Evolutionary conservation across 2,797 vertebrate genomes (phyloP).

Genomic region (Hoplostethus mediterraneus): DNA sequence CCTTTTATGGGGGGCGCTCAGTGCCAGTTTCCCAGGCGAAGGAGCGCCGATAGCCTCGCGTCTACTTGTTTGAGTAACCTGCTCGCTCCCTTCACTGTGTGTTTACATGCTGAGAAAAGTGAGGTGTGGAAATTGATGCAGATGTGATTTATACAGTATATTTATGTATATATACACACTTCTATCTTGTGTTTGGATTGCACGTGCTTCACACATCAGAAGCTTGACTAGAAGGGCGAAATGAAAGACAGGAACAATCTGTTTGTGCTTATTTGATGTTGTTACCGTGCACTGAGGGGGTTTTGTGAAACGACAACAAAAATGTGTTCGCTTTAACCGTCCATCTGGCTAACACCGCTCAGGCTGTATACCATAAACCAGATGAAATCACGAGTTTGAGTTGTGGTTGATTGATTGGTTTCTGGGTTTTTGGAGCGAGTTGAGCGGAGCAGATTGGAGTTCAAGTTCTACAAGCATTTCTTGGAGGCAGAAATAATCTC

Average conservation of each 20-base stretch:
- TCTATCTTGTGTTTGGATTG: slow-evolving; percentile 2
- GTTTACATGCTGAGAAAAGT: slow-evolving; percentile 39
- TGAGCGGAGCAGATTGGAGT: neutral
- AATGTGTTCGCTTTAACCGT: slow-evolving; percentile 65
- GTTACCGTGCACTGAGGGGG: slow-evolving; percentile 55
- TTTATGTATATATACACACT: neutral
- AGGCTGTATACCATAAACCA: neutral
- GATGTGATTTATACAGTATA: neutral
- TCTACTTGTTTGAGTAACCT: slow-evolving; percentile 33
- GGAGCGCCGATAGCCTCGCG: slow-evolving; percentile 26
- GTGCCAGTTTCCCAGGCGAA: slow-evolving; percentile 59
- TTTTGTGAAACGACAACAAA: slow-evolving; percentile 64
- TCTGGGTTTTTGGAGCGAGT: neutral
- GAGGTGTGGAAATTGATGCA: slow-evolving; percentile 12
- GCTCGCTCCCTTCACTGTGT: neutral
- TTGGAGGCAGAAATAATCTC: no score
- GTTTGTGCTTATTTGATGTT: slow-evolving; percentile 59
- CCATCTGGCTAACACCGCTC: slow-evolving; percentile 65
- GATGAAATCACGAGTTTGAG: slow-evolving; percentile 27
- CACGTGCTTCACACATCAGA: slow-evolving; percentile 20
- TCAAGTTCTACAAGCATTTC: neutral
- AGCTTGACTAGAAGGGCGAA: slow-evolving; percentile 23
- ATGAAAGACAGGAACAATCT: slow-evolving; percentile 45
- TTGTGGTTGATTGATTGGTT: slow-evolving; percentile 24
- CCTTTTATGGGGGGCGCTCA: slow-evolving; percentile 54